Evolutionary conservation across 1,140 invertebrate species (phyloP), one percentile per base, ranked within the genome.

Genomic region (Dolichoris vasculosae): DNA sequence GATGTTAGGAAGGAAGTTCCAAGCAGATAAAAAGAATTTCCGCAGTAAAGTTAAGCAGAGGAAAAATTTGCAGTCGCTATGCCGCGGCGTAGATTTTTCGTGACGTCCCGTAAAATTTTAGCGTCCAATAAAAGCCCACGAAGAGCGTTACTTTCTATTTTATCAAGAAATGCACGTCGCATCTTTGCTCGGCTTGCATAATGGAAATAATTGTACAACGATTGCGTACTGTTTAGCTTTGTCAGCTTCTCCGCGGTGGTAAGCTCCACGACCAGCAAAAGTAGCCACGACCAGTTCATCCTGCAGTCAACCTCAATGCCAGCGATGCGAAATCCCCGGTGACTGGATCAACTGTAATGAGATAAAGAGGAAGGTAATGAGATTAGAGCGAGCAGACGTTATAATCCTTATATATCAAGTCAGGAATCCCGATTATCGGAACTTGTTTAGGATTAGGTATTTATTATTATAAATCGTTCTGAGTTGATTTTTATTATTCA

Each of bases 261-360:
- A 13, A 85, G 15, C 15, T 26, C 73, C 17, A 59, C 55, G 32
- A 46, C 43, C 59, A 86, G 38, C 30, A 69, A 30, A 73, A 82
- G 32, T 63, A 86, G 63, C 67, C 73, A 79, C 63, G 64, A 15
- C 76, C 71, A 82, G 32, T 86, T 82, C 84, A 86, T 86, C 13
- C 51, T 69, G 59, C 32, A 30, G 35, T 7, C 8, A 20, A 26
- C 13, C 32, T 13, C 23, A 2, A 4, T 17, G 15, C 23, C 55
- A 59, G 3, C 9, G 9, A 26, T 59, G 55, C 55, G 9, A 59
- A 59, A 1, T 59, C 17, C 23, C 23, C 55, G 55, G 23, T 30
- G 23, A 26, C 43, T 38, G 48, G 30, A 51, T 35, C 64, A 1
- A 35, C 64, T 67, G 64, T 32, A 77, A 59, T 17, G 20, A 17